phyloP scores from a whole-genome alignment of 1,140 invertebrate species.

The Meloidogyne hapla region DNA sequence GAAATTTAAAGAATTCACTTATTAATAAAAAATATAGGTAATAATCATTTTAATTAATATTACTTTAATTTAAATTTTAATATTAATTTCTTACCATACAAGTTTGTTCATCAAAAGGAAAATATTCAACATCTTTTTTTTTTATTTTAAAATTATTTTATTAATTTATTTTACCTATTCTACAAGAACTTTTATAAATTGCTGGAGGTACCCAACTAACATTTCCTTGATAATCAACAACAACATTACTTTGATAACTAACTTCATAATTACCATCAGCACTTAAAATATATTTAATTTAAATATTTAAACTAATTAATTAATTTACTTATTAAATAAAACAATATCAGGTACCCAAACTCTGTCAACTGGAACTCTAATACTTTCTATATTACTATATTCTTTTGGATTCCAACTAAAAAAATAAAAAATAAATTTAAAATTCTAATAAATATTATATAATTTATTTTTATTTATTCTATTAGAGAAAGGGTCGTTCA shows the following conservation, averaged over 20 bases:
- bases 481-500: too few species aligned
- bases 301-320: slow-evolving; percentile 1
- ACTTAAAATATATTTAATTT: slow-evolving; percentile 30
- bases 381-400: slow-evolving; percentile 90
- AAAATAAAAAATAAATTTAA: too few species aligned
- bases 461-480: too few species aligned
- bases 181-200: slow-evolving; percentile 76
- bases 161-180: slow-evolving; percentile 27
- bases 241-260: slow-evolving; percentile 75
- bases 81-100: slow-evolving; percentile 70
- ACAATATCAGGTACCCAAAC: slow-evolving; percentile 99
- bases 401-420: slow-evolving; percentile 86
- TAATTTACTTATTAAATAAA: slow-evolving; percentile 71
- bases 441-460: too few species aligned
- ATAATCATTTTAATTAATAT: too few species aligned
- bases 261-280: slow-evolving; percentile 97
- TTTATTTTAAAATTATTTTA: slow-evolving; percentile 71
- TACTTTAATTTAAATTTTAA: not conserved
- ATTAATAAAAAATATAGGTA: too few species aligned
- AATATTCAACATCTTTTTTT: slow-evolving; percentile 79
- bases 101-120: slow-evolving; percentile 76
- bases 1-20: too few species aligned
- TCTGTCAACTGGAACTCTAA: slow-evolving; percentile 92
- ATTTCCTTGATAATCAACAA: slow-evolving; percentile 76
- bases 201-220: slow-evolving; percentile 76